phyloP scores from a whole-genome alignment of 1,140 invertebrate genomes.

The Daktulosphaira vitifoliae region DNA sequence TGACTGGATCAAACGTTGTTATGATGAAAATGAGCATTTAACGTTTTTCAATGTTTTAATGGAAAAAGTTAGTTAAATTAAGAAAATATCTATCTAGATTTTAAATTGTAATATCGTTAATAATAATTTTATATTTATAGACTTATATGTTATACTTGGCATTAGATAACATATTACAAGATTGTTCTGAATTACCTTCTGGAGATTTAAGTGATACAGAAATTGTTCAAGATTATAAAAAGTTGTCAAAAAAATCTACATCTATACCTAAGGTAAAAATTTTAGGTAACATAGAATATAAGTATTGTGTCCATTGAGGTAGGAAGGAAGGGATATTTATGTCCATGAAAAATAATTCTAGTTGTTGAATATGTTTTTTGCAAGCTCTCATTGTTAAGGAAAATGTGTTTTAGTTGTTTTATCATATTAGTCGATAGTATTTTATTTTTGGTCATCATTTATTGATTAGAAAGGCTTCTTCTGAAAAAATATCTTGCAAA shows the following conservation, averaged over 20 bases:
- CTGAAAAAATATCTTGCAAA: too few relatives aligned
- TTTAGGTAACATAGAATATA: not conserved
- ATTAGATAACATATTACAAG: conserved; percentile 64
- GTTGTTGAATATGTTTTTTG: not conserved
- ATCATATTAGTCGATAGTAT: too few relatives aligned
- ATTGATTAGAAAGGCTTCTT: too few relatives aligned
- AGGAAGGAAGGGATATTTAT: not conserved
- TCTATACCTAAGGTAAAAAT: conserved; percentile 19
- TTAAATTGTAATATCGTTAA: too few relatives aligned
- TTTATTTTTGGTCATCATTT: too few relatives aligned
- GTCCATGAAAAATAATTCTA: not conserved
- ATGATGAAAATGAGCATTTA: conserved; percentile 25
- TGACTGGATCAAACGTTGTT: conserved; percentile 51
- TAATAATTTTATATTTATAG: conserved; percentile 43
- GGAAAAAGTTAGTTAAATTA: conserved; percentile 23
- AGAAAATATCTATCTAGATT: conserved; percentile 21
- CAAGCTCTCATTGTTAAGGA: not conserved
- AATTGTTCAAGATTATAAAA: conserved; percentile 73
- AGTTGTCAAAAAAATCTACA: conserved; percentile 50
- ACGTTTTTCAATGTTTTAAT: conserved; percentile 13
- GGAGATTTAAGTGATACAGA: conserved; percentile 61
- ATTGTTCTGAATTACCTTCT: conserved; percentile 63
- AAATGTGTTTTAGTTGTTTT: too few relatives aligned
- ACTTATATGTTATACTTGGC: conserved; percentile 70
- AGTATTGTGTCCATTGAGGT: too few relatives aligned